Evolutionary conservation across 2,113 vertebrate genomes (phyloP), one percentile per base, ranked within the genome.

Genomic region (Solea solea): DNA sequence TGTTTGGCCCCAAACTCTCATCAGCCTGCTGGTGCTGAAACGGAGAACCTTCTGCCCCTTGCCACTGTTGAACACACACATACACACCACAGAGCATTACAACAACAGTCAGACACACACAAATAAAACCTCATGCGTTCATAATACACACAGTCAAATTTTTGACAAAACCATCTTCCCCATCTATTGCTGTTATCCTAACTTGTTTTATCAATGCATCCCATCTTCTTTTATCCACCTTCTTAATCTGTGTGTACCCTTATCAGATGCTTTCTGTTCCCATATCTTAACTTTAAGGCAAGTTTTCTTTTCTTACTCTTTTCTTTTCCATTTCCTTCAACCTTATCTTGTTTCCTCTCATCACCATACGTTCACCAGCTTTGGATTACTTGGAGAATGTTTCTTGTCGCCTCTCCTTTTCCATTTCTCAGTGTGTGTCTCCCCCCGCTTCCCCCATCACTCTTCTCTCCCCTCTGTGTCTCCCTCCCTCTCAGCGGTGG

Each of bases 21-120:
- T 89, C 89, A 89, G 90, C 86, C 86, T 87, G 90, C 89, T 90
- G 89, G 88, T 88, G 88, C 90, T 90, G 90, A 89, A 91, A 90
- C 67, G 0, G 80, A 91, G 82, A 88, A 79, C 88, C 85, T 87
- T 85, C 83, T 89, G 87, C 84, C 84, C 88, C 64, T 73, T 81
- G 72, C 80, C 78, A 86, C 73, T 71, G 48, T 57, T 44, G 66
- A 45, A 48, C 54, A 68, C 15, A 54, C 61, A 51, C 57, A 53
- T 48, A 69, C 40, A 61, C 48, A 41, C 58, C 46, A 54, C 2
- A 44, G n/a, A 81, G 44, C 34, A 16, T 42, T 53, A 69, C 54
- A 67, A 68, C 64, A 62, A 58, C 50, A 52, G 58, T 62, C 41
- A 21, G 21, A 25, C 44, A 44, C 67, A 63, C 57, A 69, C 16